Conservation (phyloP, 2,113 vertebrate species). For the Paramisgurnus dabryanus region DNA sequence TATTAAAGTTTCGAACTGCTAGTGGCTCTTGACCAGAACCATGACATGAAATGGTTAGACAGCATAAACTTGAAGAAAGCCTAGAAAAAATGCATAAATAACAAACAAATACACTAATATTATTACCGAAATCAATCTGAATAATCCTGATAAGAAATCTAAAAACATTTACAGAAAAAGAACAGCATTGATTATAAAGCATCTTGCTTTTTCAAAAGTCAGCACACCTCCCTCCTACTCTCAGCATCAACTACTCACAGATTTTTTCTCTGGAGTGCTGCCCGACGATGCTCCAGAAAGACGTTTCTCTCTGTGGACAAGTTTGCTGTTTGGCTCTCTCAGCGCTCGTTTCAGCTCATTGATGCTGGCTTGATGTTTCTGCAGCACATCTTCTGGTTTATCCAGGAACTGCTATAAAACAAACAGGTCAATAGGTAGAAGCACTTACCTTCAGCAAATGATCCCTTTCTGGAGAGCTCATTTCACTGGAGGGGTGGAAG, state of each 20-base stretch:
- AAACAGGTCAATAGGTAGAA: slow-evolving; percentile 39
- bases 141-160: slow-evolving; percentile 7
- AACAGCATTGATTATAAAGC: neutral
- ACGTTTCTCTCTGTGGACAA: slow-evolving; percentile 88
- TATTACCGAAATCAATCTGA: neutral
- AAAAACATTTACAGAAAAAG: neutral
- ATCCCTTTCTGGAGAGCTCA: neutral
- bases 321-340: slow-evolving; percentile 97
- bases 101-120: neutral
- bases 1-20: slow-evolving; percentile 23
- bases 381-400: slow-evolving; percentile 94
- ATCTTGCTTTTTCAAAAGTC: neutral
- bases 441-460: slow-evolving; percentile 1
- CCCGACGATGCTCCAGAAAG: slow-evolving; percentile 82
- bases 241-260: slow-evolving; percentile 64
- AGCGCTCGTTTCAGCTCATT: slow-evolving; percentile 97
- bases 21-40: slow-evolving; percentile 13
- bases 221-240: neutral
- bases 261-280: slow-evolving; percentile 87
- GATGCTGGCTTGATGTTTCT: slow-evolving; percentile 99
- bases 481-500: too few species aligned
- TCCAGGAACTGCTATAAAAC: slow-evolving; percentile 87
- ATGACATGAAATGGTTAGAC: slow-evolving; percentile 29
- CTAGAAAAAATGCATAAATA: slow-evolving; percentile 16
- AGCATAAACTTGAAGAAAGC: slow-evolving; percentile 32